phyloP scores from a whole-genome alignment of 64 coral and sea anemone genomes.

The Catalaphyllia jardinei region DNA sequence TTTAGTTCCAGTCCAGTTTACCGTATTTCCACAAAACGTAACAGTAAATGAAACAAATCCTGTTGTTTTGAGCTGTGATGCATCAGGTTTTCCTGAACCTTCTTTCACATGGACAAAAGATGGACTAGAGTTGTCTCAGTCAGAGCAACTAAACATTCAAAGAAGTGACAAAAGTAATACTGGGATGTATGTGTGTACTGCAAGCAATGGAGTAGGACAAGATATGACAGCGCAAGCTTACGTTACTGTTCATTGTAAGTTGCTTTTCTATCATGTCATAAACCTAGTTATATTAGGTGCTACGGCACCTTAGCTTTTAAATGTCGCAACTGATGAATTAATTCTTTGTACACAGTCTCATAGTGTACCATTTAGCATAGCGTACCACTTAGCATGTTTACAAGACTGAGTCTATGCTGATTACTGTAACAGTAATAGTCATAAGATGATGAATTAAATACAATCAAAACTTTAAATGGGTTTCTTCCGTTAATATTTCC shows the following conservation, averaged over 20 bases:
- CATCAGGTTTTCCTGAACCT: neutral
- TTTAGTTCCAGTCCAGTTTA: neutral
- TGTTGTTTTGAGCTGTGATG: neutral
- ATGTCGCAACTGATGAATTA: too few species aligned
- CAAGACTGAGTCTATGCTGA: too few species aligned
- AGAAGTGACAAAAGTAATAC: neutral
- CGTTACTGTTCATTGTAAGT: slow-evolving; percentile 13
- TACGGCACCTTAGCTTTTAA: neutral
- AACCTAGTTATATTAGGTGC: neutral
- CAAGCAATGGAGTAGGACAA: neutral
- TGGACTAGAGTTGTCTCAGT: neutral
- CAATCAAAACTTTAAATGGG: too few species aligned
- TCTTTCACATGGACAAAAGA: neutral
- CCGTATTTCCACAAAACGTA: neutral
- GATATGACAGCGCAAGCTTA: neutral
- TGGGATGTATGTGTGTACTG: neutral
- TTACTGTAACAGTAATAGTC: too few species aligned
- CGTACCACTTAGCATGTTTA: too few species aligned
- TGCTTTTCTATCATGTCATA: neutral
- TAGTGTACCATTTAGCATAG: too few species aligned
- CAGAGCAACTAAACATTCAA: neutral
- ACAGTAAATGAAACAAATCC: neutral
- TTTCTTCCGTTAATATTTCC: too few species aligned
- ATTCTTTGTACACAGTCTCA: too few species aligned
- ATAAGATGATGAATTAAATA: too few species aligned